Conservation (phyloP, 2,888 invertebrate genomes). For the Pollenia griseotomentosa region DNA sequence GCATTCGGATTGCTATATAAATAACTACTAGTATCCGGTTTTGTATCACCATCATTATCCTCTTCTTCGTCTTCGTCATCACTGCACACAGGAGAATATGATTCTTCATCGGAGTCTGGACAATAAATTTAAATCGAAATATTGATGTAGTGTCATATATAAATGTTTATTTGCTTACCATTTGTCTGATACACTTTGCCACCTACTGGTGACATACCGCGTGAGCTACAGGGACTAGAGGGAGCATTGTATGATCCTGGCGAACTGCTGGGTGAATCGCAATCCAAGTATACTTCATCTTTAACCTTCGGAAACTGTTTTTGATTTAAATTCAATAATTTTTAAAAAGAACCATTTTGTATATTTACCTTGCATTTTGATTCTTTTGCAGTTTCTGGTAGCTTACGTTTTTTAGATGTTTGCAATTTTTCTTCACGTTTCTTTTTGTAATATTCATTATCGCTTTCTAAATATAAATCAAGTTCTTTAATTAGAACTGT, state of each 20-base stretch:
- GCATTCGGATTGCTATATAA: constrained; percentile 64
- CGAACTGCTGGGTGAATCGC: constrained; percentile 83
- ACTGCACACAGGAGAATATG: constrained; percentile 84
- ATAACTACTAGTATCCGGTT: constrained; percentile 53
- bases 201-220: constrained; percentile 82
- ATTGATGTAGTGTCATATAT: not conserved
- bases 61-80: constrained; percentile 83
- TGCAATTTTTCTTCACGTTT: constrained; percentile 81
- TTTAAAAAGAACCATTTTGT: not conserved
- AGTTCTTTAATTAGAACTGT: constrained; percentile 85
- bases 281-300: constrained; percentile 78
- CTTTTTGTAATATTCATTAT: constrained; percentile 81
- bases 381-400: constrained; percentile 76
- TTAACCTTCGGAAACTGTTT: constrained; percentile 79
- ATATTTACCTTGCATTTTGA: constrained; percentile 78
- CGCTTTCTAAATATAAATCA: constrained; percentile 81
- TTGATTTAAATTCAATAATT: constrained; percentile 31
- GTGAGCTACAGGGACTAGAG: constrained; percentile 83
- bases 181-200: constrained; percentile 75
- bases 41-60: constrained; percentile 73
- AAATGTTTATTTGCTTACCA: constrained; percentile 63
- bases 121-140: not conserved
- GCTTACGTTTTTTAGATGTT: constrained; percentile 80
- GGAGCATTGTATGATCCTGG: constrained; percentile 80
- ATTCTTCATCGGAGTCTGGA: constrained; percentile 76